Percentiles rank a stretch among this genome's conserved stretches.
Evolutionary conservation across 2,888 invertebrate genomes (phyloP).

Genomic region (Patella depressa): DNA sequence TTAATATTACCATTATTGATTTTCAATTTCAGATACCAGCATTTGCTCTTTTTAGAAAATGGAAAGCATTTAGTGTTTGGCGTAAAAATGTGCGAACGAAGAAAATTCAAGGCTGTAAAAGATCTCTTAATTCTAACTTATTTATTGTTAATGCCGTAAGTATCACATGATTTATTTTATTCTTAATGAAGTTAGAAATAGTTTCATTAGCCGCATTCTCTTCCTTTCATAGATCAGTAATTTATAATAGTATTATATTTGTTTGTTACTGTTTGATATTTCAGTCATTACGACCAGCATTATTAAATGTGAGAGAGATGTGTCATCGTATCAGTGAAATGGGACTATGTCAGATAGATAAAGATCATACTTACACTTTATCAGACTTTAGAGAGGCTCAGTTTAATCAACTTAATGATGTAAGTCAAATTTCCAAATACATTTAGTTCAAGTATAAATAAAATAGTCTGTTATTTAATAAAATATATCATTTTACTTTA

Average conservation of each 20-base stretch:
- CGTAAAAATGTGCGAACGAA: constrained; percentile 80
- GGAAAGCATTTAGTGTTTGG: constrained; percentile 86
- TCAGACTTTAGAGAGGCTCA: constrained; percentile 69
- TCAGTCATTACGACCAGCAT: constrained; percentile 78
- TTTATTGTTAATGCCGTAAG: constrained; percentile 80
- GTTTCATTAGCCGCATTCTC: background rate
- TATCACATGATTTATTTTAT: constrained; percentile 14
- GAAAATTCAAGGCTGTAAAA: constrained; percentile 78
- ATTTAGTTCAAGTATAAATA: too few species aligned
- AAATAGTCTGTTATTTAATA: too few species aligned
- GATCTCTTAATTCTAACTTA: constrained; percentile 78
- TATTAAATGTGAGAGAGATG: constrained; percentile 79
- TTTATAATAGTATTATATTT: too few species aligned
- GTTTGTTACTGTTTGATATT: constrained; percentile 16
- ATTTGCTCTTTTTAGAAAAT: constrained; percentile 71
- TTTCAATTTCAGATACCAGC: constrained; percentile 66
- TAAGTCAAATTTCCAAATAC: constrained; percentile 29
- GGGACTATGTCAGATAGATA: constrained; percentile 71
- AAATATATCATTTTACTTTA: too few species aligned
- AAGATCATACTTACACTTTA: constrained; percentile 69
- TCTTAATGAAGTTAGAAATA: background rate
- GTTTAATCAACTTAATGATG: constrained; percentile 69
- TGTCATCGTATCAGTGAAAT: constrained; percentile 72
- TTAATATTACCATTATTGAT: too few species aligned
- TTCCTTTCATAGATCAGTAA: background rate